These are phyloP conservation scores for Scophthalmus maximus DNA, from an alignment of 2,113 vertebrate genomes.

Conservation along the genomic window DNA sequence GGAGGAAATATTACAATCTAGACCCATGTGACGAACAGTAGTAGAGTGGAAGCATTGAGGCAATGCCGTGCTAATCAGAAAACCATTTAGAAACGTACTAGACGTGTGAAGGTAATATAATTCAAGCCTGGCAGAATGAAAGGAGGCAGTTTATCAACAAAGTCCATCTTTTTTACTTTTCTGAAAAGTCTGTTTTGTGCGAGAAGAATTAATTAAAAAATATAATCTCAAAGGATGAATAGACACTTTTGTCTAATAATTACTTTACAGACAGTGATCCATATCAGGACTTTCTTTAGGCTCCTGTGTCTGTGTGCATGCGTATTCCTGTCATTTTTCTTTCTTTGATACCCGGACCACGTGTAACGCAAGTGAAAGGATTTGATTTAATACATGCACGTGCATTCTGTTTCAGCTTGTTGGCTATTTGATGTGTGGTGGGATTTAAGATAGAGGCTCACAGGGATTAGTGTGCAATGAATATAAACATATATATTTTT, in stretches of 20 bases:
- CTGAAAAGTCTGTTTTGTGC: conserved; percentile 3
- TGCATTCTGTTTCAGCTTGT: neutral
- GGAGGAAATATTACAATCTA: conserved; percentile 29
- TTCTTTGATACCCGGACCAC: neutral
- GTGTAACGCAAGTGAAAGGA: neutral
- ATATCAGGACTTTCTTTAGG: neutral
- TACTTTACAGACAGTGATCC: conserved; percentile 8
- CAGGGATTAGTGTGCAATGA: neutral
- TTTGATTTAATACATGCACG: neutral
- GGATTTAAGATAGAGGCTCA: neutral
- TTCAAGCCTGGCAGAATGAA: neutral
- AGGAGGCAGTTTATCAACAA: conserved; percentile 10
- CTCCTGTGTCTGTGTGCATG: neutral
- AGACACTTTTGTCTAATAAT: neutral
- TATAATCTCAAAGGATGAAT: conserved; percentile 10
- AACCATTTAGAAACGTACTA: conserved; percentile 22
- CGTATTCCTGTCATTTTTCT: neutral
- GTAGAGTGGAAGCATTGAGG: conserved; percentile 29
- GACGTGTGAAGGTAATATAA: conserved; percentile 27
- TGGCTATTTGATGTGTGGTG: neutral
- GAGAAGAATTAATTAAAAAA: conserved; percentile 25
- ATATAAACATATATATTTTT: conserved; percentile 15
- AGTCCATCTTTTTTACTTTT: conserved; percentile 5
- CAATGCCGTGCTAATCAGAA: conserved; percentile 42
- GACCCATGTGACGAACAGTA: conserved; percentile 37